Base-by-base conservation (phyloP, 2,888 invertebrate species). In the Phortica magna region DNA sequence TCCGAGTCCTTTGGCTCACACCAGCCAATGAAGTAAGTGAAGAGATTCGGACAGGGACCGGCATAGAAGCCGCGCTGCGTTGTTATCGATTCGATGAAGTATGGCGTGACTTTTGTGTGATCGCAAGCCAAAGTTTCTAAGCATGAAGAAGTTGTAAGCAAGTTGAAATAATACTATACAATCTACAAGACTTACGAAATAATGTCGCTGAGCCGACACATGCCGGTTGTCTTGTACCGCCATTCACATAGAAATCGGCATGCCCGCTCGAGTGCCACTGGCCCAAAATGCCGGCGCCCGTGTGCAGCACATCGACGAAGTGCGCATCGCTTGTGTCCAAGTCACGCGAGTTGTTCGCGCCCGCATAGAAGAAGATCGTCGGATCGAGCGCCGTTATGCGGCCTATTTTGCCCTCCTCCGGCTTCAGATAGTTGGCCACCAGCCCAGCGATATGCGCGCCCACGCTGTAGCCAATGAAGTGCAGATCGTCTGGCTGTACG, bases 181-280 rank as follows among this genome's bases (percentile, higher is more conserved):
- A 42, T 7, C 48, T 12, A 55, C 19, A 17, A 41, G 14, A 87
- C 95, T 95, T 93, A 96, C 96, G 95, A 87, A 96, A 96, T 70
- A 97, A 93, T 0, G 96, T 96, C 78, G 95, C 94, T 76, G 96
- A 96, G 2, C 95, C 95, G 3, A 95, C 95, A 89, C 97, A 97
- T 78, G 96, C 97, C 0, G 97, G 97, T 85, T 97, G 97, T 88
- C 96, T 96, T 48, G 96, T 96, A 39, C 97, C 92, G 0, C 97
- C 97, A 87, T 97, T 97, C 71, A 97, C 96, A 91, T 97, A 97
- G 91, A 96, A 97, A 90, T 97, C 97, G 0, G 96, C 97, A 89
- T 97, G 97, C 0, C 97, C 97, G 81, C 95, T 96, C 0, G 96
- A 96, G 3, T 97, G 96, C 96, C 97, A 97, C 88, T 97, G 97